These are phyloP conservation scores for Zapornia atra DNA, from an alignment of 2,113 vertebrate species.

Conservation along the genomic window DNA sequence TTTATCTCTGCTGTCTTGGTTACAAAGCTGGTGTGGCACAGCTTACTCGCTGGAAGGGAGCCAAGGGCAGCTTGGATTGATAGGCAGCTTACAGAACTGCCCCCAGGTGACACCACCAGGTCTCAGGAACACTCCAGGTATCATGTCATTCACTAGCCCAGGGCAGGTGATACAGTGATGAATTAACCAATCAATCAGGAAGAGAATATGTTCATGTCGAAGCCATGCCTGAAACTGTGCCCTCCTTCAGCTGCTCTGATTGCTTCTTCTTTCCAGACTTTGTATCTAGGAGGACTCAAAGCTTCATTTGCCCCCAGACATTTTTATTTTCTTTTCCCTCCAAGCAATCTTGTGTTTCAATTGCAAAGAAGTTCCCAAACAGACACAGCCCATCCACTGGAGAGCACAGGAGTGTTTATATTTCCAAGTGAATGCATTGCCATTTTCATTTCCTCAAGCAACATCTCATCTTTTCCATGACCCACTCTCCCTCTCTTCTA, in stretches of 20 bases:
- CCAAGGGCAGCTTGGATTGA: not conserved
- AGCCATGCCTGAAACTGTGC: not conserved
- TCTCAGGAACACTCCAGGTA: not conserved
- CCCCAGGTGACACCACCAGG: not conserved
- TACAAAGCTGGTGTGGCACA: not conserved
- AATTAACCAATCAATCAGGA: not conserved
- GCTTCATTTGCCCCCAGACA: not conserved
- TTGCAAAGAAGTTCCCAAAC: not conserved
- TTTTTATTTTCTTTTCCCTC: not conserved
- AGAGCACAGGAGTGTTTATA: not conserved
- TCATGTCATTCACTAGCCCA: not conserved
- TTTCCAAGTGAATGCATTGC: not conserved
- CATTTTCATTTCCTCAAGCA: not conserved
- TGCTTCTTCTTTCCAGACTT: not conserved
- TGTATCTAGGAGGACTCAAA: not conserved
- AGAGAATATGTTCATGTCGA: not conserved
- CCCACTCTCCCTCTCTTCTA: not conserved
- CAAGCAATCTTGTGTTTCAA: not conserved
- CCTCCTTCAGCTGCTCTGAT: not conserved
- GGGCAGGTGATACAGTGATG: not conserved
- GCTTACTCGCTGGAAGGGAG: not conserved
- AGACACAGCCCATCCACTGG: not conserved
- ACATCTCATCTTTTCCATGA: slow-evolving; percentile 21
- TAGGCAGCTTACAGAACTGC: not conserved
- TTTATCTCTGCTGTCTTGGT: not conserved